A percentile compares a stretch with the other conserved stretches of the same genome.
Evolutionary conservation across 2,113 vertebrate species (phyloP).

Genomic region (Pithys albifrons): DNA sequence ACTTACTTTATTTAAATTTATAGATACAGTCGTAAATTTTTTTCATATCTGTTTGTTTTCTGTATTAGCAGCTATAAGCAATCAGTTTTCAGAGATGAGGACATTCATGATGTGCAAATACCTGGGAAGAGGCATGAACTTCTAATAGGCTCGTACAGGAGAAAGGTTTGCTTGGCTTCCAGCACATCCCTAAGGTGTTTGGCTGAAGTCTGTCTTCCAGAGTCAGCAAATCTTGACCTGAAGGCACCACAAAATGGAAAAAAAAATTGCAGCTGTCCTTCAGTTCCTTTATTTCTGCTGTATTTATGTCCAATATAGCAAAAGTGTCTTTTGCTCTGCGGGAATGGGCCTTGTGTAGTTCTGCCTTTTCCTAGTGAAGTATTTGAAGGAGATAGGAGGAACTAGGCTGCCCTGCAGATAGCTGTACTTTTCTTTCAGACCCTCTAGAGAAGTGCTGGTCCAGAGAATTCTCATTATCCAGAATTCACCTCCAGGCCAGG

Average conservation of each 20-base stretch:
- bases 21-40: accelerated
- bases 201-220: not conserved
- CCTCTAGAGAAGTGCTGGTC: not conserved
- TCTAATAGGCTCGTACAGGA: not conserved
- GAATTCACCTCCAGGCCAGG: not conserved
- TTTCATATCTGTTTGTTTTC: not conserved
- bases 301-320: not conserved
- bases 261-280: not conserved
- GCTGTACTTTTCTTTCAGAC: not conserved
- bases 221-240: not conserved
- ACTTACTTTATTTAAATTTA: not conserved
- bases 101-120: not conserved
- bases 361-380: not conserved
- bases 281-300: not conserved
- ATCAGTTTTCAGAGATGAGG: not conserved
- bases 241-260: not conserved
- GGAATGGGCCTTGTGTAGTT: not conserved
- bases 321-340: not conserved
- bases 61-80: not conserved
- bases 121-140: not conserved
- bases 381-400: not conserved
- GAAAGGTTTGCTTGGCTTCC: not conserved
- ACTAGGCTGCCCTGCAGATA: not conserved
- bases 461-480: not conserved
- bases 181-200: not conserved